Evolutionary conservation across 2,113 vertebrate species (phyloP).

Genomic region (Ciconia stormi): DNA sequence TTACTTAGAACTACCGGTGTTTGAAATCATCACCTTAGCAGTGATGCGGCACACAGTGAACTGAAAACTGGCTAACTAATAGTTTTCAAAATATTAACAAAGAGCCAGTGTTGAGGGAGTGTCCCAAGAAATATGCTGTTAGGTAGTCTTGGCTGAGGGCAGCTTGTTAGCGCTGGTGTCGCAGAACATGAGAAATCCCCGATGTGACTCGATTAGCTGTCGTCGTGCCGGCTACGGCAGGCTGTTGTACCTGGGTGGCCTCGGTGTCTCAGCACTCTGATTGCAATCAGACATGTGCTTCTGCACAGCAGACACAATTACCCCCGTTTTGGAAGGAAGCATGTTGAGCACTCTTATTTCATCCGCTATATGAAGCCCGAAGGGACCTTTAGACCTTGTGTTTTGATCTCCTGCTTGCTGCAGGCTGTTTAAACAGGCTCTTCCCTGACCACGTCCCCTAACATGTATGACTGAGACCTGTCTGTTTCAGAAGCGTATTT

Average conservation of each 20-base stretch:
- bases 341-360: neutral
- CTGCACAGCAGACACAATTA: neutral
- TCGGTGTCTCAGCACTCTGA: neutral
- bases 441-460: neutral
- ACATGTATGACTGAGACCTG: neutral
- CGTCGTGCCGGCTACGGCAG: fast-evolving
- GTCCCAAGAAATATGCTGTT: neutral
- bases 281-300: neutral
- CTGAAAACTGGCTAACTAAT: neutral
- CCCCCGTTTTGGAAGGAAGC: neutral
- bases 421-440: neutral
- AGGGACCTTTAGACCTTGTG: neutral
- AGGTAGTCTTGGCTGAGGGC: neutral
- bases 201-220: fast-evolving
- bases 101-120: neutral
- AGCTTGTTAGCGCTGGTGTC: neutral
- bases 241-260: neutral
- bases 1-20: neutral
- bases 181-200: neutral
- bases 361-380: neutral
- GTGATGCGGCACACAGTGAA: neutral
- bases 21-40: neutral
- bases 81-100: neutral
- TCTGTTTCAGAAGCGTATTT: neutral
- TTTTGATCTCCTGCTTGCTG: neutral